Conservation (phyloP, 2,888 invertebrate species). For the Agrotis segetum region DNA sequence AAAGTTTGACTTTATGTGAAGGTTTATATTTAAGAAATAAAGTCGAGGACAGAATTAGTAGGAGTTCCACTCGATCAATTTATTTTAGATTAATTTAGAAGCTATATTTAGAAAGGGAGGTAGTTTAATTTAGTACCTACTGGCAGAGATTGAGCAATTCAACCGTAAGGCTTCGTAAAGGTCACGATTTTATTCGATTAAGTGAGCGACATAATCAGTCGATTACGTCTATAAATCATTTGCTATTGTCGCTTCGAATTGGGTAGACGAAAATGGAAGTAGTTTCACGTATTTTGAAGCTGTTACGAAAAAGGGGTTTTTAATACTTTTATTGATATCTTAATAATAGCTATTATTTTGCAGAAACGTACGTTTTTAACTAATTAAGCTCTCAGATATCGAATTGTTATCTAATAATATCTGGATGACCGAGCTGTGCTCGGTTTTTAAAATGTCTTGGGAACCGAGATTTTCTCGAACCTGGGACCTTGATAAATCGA, state of each 20-base stretch:
- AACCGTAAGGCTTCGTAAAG: conserved; percentile 1
- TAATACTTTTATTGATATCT: no score
- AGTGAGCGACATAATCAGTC: background rate
- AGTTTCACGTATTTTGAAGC: background rate
- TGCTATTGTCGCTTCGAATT: no score
- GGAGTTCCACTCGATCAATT: conserved; percentile 1
- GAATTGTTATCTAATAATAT: no score
- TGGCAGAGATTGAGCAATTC: background rate
- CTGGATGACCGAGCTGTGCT: no score
- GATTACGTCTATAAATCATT: background rate
- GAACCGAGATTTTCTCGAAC: no score
- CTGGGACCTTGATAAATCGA: no score
- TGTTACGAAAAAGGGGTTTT: background rate
- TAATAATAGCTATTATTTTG: no score
- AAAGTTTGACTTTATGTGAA: no score
- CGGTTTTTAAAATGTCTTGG: no score
- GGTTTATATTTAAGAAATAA: conserved; percentile 14
- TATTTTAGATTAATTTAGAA: conserved; percentile 31
- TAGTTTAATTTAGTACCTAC: background rate
- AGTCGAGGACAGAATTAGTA: background rate
- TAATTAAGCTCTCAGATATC: no score
- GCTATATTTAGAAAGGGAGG: conserved; percentile 12
- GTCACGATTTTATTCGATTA: conserved; percentile 14
- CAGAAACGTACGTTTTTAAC: no score
- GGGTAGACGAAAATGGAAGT: no score